Evolutionary conservation across 92 coral and sea anemone genomes (phyloP).

Genomic region (Heteractis magnifica): DNA sequence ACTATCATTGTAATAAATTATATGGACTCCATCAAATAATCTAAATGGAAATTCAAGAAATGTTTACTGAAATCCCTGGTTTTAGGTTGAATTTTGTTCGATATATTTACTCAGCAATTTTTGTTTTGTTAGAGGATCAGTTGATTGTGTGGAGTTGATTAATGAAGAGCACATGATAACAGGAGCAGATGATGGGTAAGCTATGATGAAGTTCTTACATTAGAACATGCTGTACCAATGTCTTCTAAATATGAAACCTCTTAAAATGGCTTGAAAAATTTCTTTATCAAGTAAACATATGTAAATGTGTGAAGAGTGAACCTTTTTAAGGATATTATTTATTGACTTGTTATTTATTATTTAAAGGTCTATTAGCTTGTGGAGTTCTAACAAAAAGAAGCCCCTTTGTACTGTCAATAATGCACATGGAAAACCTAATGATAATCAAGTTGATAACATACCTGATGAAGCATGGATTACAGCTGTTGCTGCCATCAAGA

Average conservation of each 20-base stretch:
- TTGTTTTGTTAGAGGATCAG: constrained; percentile 61
- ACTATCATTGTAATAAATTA: neutral
- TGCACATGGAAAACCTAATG: constrained; percentile 67
- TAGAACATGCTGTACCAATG: too few relatives aligned
- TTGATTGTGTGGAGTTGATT: constrained; percentile 83
- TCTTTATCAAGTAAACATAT: too few relatives aligned
- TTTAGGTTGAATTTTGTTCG: too few relatives aligned
- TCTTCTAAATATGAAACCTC: too few relatives aligned
- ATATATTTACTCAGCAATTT: neutral
- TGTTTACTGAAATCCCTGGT: too few relatives aligned
- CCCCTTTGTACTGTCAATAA: constrained; percentile 67
- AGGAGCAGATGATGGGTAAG: constrained; percentile 98
- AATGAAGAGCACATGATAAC: constrained; percentile 86
- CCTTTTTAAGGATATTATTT: too few relatives aligned
- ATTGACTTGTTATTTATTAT: neutral
- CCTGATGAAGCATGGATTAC: constrained; percentile 97
- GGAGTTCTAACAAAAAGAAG: constrained; percentile 86
- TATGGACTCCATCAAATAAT: neutral
- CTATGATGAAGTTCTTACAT: neutral
- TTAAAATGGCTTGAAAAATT: neutral
- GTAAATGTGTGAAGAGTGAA: too few relatives aligned
- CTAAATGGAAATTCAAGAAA: too few relatives aligned
- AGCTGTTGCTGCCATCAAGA: constrained; percentile 72
- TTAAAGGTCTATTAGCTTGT: constrained; percentile 77
- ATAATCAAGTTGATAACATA: constrained; percentile 38